Evolutionary conservation across 2,113 vertebrate genomes (phyloP).

Genomic region (Rhea americana): DNA sequence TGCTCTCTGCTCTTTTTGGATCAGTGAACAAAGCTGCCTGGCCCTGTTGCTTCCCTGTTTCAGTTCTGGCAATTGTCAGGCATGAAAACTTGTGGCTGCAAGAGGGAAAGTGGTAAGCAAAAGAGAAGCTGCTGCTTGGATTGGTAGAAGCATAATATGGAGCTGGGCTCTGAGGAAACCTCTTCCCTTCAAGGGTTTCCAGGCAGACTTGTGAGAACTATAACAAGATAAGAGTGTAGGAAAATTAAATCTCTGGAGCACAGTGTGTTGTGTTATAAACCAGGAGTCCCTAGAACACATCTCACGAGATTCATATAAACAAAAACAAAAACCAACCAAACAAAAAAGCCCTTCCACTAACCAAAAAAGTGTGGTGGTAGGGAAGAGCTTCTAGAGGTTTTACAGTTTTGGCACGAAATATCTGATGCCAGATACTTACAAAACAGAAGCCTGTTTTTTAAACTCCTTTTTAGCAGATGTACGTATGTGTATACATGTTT

Average conservation of each 20-base stretch:
- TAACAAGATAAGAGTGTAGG: background rate
- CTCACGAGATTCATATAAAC: background rate
- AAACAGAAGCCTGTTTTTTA: background rate
- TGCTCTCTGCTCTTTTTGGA: background rate
- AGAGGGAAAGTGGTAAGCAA: background rate
- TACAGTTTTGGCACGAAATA: background rate
- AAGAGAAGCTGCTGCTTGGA: background rate
- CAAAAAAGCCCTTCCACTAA: background rate
- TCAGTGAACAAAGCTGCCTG: background rate
- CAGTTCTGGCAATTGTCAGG: background rate
- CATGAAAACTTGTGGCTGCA: background rate
- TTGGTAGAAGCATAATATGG: background rate
- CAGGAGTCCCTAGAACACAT: background rate
- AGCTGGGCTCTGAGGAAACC: background rate
- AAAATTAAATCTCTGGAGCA: background rate
- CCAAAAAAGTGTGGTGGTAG: rapidly evolving
- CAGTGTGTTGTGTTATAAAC: background rate
- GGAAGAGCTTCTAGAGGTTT: background rate
- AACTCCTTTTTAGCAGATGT: background rate
- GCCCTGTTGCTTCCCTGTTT: background rate
- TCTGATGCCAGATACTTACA: background rate
- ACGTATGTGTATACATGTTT: too few relatives aligned
- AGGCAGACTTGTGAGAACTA: background rate
- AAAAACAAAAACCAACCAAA: background rate
- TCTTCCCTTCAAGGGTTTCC: background rate